Evolutionary conservation across 2,113 vertebrate genomes (phyloP).

Genomic region (Halichoeres trimaculatus): DNA sequence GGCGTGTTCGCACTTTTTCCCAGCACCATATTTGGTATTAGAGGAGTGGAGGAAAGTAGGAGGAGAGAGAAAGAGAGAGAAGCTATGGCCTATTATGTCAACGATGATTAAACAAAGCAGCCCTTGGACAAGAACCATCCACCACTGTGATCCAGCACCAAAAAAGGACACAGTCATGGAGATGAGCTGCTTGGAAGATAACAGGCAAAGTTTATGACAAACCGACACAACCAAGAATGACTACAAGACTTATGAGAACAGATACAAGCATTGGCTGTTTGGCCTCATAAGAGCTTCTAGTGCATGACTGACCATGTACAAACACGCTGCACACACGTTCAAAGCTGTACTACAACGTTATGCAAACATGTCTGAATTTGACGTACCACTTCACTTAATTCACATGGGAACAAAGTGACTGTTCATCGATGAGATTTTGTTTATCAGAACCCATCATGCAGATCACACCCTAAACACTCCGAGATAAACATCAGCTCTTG

Average conservation of each 20-base stretch:
- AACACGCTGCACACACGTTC: conserved; percentile 54
- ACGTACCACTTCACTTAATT: conserved; percentile 12
- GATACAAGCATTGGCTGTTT: conserved; percentile 12
- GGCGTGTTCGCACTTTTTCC: conserved; percentile 72
- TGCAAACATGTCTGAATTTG: conserved; percentile 6
- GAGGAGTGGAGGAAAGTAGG: conserved; percentile 78
- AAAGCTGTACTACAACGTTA: conserved; percentile 31
- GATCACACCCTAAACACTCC: conserved; percentile 60
- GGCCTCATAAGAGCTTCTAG: conserved; percentile 8
- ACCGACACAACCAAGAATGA: conserved; percentile 33
- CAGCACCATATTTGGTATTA: conserved; percentile 86
- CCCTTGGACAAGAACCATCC: conserved; percentile 53
- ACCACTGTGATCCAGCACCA: conserved; percentile 54
- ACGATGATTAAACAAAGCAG: conserved; percentile 77
- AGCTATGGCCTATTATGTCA: conserved; percentile 75
- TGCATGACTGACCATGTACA: conserved; percentile 33
- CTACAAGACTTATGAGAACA: conserved; percentile 20
- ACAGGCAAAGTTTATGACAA: conserved; percentile 50
- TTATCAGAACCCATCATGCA: conserved; percentile 66
- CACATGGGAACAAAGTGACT: conserved; percentile 36
- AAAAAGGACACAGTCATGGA: conserved; percentile 71
- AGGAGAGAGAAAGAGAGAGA: conserved; percentile 69
- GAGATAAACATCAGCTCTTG: conserved; percentile 15
- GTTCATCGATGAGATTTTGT: too few species aligned
- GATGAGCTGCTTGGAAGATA: conserved; percentile 54